phyloP scores from a whole-genome alignment of 2,797 vertebrate species.

The Poeciliopsis infans region DNA sequence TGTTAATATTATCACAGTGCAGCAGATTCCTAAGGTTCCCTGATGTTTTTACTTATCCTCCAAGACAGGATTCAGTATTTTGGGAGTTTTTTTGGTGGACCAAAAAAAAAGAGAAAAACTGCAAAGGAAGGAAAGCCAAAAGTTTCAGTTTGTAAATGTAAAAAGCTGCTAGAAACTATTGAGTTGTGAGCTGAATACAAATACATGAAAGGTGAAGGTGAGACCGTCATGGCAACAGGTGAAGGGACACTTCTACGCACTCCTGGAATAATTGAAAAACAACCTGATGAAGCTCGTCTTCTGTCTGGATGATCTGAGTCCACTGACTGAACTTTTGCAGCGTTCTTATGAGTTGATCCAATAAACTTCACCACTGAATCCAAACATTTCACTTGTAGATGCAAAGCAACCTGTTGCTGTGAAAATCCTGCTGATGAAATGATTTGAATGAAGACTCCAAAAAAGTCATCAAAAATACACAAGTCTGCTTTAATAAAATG shows the following conservation, averaged over 20 bases:
- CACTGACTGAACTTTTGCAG: neutral
- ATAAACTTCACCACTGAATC: neutral
- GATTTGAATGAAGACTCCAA: neutral
- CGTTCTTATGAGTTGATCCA: neutral
- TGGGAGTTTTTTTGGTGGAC: neutral
- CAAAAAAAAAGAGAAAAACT: neutral
- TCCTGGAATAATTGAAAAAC: neutral
- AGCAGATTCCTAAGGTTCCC: neutral
- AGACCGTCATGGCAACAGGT: slow-evolving; percentile 6
- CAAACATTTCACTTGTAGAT: neutral
- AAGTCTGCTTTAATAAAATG: neutral
- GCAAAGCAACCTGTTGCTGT: neutral
- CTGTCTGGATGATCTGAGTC: neutral
- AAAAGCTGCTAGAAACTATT: too few species aligned
- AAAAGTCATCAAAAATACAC: neutral
- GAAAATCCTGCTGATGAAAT: neutral
- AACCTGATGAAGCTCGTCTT: neutral
- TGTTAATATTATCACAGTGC: slow-evolving; percentile 19
- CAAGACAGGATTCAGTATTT: neutral
- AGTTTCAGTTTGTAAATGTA: neutral
- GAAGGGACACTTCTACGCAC: slow-evolving; percentile 9
- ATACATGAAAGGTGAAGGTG: slow-evolving; percentile 46
- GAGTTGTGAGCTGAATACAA: neutral
- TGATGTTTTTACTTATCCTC: neutral
- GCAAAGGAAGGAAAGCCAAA: neutral